Base-by-base conservation (phyloP, 2,888 invertebrate species). In the Orthosia cruda region DNA sequence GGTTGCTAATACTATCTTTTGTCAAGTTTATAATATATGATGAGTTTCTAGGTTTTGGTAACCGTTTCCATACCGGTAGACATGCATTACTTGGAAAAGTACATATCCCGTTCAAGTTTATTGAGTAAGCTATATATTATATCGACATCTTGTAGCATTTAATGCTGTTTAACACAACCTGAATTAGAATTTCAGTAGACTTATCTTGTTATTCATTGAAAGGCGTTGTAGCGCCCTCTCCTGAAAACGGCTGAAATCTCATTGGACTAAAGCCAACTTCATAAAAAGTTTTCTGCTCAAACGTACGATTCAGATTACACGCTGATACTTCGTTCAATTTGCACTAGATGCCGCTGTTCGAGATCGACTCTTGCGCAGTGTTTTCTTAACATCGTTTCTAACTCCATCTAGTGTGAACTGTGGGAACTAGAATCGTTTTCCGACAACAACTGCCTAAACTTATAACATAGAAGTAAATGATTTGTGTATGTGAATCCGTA, bases 321-420 rank as follows among this genome's bases (percentile, higher is more conserved):
- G 18, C 61, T 23, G 26, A 26, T 40, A 58, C 62, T 81, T 70
- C 74, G 15, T 57, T 16, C 23, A 71, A 65, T 16, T 7, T 23
- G 1, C 59, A 57, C 69, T 85, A 87, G 86, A 87, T 87, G 87
- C 47, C 87, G 74, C 80, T 85, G 64, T 81, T 64, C 7, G 26
- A 47, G 16, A 71, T 66, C 23, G 54, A 72, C 70, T 67, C 68
- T 3, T 32, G 54, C 58, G 74, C 79, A 67, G 50, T 32, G 26
- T 69, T 74, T 68, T 65, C 7, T 1, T 11, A 20, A 66, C 12
- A 47, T n/a, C 15, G 50, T 26, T 0, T 15, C 1, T 32, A 1
- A 47, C 55, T 50, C 76, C 77, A 81, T 55, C 71, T 77, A 72
- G 81, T 57, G 16, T 58, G 12, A 9, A 55, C 4, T 20, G 16